phyloP scores from a whole-genome alignment of 2,797 vertebrate species.

The Sparus aurata region DNA sequence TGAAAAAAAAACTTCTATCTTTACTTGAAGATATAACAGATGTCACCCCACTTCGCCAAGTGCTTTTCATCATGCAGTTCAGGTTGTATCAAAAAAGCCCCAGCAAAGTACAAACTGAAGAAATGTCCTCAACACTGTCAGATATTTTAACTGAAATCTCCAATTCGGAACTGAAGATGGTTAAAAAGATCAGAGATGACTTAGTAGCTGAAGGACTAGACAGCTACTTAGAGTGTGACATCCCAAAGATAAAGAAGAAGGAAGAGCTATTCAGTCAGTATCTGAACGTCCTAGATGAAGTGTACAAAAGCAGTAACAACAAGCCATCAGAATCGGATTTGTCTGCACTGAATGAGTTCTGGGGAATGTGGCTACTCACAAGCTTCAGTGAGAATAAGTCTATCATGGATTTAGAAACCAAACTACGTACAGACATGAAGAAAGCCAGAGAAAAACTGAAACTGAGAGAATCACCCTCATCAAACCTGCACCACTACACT shows the following conservation, averaged over 20 bases:
- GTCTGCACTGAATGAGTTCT: slow-evolving; percentile 63
- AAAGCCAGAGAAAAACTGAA: slow-evolving; percentile 42
- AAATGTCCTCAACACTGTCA: slow-evolving; percentile 1
- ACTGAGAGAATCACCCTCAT: slow-evolving; percentile 56
- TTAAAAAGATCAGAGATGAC: slow-evolving; percentile 40
- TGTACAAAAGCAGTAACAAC: slow-evolving; percentile 37
- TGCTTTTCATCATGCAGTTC: not conserved
- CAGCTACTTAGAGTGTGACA: not conserved
- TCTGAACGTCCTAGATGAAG: slow-evolving; percentile 3
- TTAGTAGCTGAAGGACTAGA: not conserved
- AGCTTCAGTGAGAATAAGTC: not conserved
- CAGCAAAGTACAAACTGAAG: fast-evolving
- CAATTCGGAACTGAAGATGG: not conserved
- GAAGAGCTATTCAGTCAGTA: slow-evolving; percentile 57
- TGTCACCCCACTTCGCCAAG: fast-evolving
- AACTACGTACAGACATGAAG: slow-evolving; percentile 41
- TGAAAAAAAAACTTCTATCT: fast-evolving
- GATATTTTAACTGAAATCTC: not conserved
- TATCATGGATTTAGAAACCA: not conserved
- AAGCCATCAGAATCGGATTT: slow-evolving; percentile 42
- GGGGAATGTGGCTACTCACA: slow-evolving; percentile 67
- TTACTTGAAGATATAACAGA: not conserved
- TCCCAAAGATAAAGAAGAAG: slow-evolving; percentile 45
- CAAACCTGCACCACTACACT: slow-evolving; percentile 59
- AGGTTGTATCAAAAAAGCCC: slow-evolving; percentile 2